Evolutionary conservation across 2,797 vertebrate genomes (phyloP), one percentile per base, ranked within the genome.

Genomic region (Eurystomus glaucurus): DNA sequence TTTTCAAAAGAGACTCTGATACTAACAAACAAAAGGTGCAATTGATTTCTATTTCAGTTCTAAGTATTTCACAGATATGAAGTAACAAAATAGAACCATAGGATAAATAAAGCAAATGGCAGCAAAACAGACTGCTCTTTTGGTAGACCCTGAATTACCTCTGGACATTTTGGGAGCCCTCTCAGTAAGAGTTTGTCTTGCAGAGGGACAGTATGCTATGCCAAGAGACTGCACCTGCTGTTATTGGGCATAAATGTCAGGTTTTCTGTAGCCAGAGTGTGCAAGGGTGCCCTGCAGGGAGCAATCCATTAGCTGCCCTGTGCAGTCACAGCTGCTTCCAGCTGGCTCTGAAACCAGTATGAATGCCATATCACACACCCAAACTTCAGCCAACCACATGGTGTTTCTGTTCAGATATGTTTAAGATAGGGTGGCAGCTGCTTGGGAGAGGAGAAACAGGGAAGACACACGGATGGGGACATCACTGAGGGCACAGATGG

Each of bases 151-250:
- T 72, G 75, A 75, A 57, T 5, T 35, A 46, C 7, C 12, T 7
- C 37, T 26, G 15, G 4, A 14, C 4, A 1, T 46, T 52, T 23
- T 54, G 33, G 25, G 33, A 65, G 18, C 23, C 18, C 8, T 3
- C 10, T 62, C 33, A 62, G 18, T 19, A 37, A 50, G 15, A 68
- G 41, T 45, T 46, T 39, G 12, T 41, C 60, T 65, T 51, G 31
- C 37, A 82, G 7, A 2, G 26, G 5, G 11, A 52, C 3, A 45
- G 46, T 13, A 22, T 11, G 11, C 19, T 57, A 12, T 20, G 10
- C 8, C 0, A 0, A 31, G 23, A 45, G 9, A n/a, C 13, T 2
- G 6, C 16, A 60, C 13, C 4, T 48, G 31, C 13, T 50, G 10
- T 13, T 41, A 52, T 0, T 5, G 23, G 29, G 9, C 17, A 51